These are phyloP conservation scores for roundworm (Caenorhabditis elegans) DNA, from an alignment of 1,140 invertebrate species.

Conservation along the genomic window DNA sequence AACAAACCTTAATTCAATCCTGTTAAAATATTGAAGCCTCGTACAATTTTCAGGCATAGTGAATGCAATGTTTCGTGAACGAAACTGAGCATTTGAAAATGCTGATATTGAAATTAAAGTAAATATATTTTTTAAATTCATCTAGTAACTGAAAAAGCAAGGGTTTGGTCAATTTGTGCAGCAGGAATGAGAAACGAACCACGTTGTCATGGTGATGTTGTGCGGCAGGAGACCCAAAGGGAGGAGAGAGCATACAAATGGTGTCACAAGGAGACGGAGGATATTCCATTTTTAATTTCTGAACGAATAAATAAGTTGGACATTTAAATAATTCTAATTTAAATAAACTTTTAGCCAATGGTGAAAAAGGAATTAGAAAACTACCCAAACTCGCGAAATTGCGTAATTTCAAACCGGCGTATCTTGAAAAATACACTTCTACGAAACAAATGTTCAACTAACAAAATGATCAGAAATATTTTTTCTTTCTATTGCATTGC, in stretches of 20 bases:
- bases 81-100: not conserved
- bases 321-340: too few species aligned
- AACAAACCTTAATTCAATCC: not conserved
- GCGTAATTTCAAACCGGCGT: too few species aligned
- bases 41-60: not conserved
- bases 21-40: not conserved
- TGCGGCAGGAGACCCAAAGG: too few species aligned
- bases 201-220: not conserved
- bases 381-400: too few species aligned
- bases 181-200: not conserved
- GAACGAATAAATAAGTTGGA: too few species aligned
- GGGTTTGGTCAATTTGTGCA: not conserved
- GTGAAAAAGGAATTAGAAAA: too few species aligned
- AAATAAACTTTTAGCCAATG: too few species aligned
- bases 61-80: not conserved
- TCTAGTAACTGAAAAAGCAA: not conserved
- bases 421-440: too few species aligned
- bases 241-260: not conserved
- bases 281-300: too few species aligned
- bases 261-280: not conserved
- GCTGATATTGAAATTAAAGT: not conserved
- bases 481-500: too few species aligned
- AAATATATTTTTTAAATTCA: not conserved
- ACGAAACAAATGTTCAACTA: too few species aligned
- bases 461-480: too few species aligned